These are phyloP conservation scores for Opisthograptis luteolata DNA, from an alignment of 2,888 invertebrate genomes.

Conservation along the genomic window DNA sequence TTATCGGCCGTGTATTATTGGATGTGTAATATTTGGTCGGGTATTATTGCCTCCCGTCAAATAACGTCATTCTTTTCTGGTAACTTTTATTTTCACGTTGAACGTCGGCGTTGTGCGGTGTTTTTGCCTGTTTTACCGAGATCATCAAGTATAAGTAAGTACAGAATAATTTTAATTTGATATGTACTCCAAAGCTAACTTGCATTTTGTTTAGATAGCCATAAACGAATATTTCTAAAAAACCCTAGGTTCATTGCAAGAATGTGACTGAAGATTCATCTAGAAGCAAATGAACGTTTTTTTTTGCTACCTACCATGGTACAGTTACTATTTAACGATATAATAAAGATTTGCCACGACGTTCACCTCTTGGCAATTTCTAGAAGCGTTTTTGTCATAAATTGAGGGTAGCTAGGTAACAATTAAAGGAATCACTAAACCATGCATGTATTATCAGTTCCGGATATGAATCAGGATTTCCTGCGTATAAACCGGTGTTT, in stretches of 20 bases:
- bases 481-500: conserved; percentile 10
- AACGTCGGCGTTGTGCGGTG: conserved; percentile 26
- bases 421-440: no score
- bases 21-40: no score
- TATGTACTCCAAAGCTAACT: no score
- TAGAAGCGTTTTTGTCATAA: neutral
- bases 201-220: no score
- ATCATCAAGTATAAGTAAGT: conserved; percentile 24
- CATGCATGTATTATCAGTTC: neutral
- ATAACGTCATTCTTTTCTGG: no score
- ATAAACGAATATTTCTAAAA: neutral
- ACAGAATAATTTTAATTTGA: neutral
- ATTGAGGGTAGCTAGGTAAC: neutral
- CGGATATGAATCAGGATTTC: neutral
- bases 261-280: conserved; percentile 13
- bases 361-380: neutral
- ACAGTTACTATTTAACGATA: conserved; percentile 8
- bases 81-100: conserved; percentile 24
- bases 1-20: no score
- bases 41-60: no score
- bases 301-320: conserved; percentile 14
- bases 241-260: no score
- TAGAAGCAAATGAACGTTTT: conserved; percentile 22
- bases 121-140: conserved; percentile 9
- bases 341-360: neutral